Base-by-base conservation (phyloP, 2,797 vertebrate species). In the Tangara arthus region DNA sequence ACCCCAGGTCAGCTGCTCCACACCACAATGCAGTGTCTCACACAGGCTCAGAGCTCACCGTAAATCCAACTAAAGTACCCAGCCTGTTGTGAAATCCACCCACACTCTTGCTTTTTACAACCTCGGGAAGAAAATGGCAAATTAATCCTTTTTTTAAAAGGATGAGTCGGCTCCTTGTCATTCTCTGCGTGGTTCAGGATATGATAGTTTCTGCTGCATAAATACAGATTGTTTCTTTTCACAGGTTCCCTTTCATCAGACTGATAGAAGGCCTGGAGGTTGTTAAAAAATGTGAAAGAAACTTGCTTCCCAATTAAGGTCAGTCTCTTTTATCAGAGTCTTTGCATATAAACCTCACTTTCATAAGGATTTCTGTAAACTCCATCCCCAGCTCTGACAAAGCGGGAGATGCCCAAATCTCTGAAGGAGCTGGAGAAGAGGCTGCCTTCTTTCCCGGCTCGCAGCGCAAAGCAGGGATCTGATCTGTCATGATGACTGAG, bases 401-500 rank as follows among this genome's bases (percentile, higher is more conserved):
- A 92, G 26, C 69, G 89, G 91, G 90, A 95, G 95, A 96, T 92
- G 84, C 93, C 80, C 87, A 93, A 86, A 89, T 80, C 93, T 96
- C 94, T 4, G 32, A 90, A 84, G 91, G 85, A 94, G 79, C 30
- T 1, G 5, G 47, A 71, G 75, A 82, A 93, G 87, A 24, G 22
- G 30, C 66, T 94, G 89, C 87, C 55, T 89, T 89, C 94, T 77
- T 52, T 64, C 94, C 87, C 41, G 2, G 88, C 89, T 95, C 8
- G 2, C 87, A 93, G 89, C 2, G 8, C 87, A 95, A 87, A 96
- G 94, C 82, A 91, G 34, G 37, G 95, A 96, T 97, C 95, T 95
- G 94, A 97, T 97, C 97, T 98, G 97, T 98, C 97, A 97, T 94
- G 92, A 96, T 97, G 97, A 97, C 97, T 96, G 96, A 98, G 97